Evolutionary conservation across 2,888 invertebrate genomes (phyloP).

Genomic region (Ornithoptera alexandrae): DNA sequence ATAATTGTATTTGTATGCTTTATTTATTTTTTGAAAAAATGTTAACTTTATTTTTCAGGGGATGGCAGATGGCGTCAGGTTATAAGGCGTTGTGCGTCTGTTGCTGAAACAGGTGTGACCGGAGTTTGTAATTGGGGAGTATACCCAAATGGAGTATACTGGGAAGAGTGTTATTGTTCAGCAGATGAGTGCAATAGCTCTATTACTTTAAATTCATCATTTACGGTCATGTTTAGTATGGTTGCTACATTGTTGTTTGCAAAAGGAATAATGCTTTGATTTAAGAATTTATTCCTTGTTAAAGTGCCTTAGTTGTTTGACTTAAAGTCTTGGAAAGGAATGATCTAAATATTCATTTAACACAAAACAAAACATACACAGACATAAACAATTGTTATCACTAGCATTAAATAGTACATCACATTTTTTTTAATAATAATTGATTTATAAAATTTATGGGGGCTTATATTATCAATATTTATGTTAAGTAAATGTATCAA

Average conservation of each 20-base stretch:
- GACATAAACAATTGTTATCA: neutral
- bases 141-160: slow-evolving; percentile 95
- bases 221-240: slow-evolving; percentile 40
- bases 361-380: neutral
- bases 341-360: neutral
- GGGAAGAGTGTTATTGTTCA: slow-evolving; percentile 98
- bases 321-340: neutral
- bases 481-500: too few species aligned
- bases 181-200: slow-evolving; percentile 91
- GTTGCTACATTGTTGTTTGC: slow-evolving; percentile 27
- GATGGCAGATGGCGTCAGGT: slow-evolving; percentile 97
- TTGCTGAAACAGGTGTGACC: slow-evolving; percentile 94
- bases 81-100: slow-evolving; percentile 92
- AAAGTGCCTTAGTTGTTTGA: slow-evolving; percentile 6
- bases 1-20: neutral
- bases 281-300: neutral
- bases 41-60: slow-evolving; percentile 81
- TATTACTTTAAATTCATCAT: slow-evolving; percentile 44
- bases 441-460: too few species aligned
- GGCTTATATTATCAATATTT: too few species aligned
- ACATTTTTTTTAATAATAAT: too few species aligned
- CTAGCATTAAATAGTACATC: neutral
- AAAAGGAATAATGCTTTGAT: slow-evolving; percentile 13
- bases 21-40: neutral
- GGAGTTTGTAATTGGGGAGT: slow-evolving; percentile 99